Evolutionary conservation across 2,797 vertebrate species (phyloP).

Genomic region (Gorsachius magnificus): DNA sequence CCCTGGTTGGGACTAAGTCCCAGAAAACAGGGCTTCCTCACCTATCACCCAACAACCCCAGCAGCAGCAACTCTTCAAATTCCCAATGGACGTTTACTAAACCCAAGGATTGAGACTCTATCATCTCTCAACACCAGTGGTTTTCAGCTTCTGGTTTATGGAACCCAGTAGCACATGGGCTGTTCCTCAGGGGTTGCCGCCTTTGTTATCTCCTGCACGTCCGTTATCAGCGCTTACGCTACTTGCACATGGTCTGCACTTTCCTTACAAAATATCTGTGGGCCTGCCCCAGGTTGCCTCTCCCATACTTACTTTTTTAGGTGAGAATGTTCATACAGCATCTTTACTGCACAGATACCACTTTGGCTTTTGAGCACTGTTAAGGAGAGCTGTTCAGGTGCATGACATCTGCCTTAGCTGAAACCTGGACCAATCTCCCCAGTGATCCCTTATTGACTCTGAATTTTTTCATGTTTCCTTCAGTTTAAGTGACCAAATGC

Average conservation of each 20-base stretch:
- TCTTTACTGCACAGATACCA: background rate
- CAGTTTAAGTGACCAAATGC: background rate
- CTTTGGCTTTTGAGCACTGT: background rate
- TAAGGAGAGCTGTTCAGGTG: background rate
- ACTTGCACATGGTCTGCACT: background rate
- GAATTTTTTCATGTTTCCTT: background rate
- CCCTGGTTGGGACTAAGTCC: background rate
- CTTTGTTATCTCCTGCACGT: background rate
- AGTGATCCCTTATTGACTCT: background rate
- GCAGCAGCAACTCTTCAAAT: background rate
- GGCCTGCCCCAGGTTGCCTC: background rate
- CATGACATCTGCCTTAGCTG: background rate
- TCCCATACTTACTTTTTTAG: background rate
- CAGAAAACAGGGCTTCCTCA: background rate
- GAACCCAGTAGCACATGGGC: background rate
- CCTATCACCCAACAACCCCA: background rate
- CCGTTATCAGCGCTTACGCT: background rate
- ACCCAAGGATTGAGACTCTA: background rate
- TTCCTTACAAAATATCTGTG: background rate
- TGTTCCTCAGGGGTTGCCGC: background rate
- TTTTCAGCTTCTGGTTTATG: background rate
- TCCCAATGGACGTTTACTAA: background rate
- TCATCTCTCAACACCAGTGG: fast-evolving
- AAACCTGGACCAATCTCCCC: background rate
- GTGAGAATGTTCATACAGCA: background rate